These are phyloP conservation scores for Salminus brasiliensis DNA, from an alignment of 2,113 vertebrate species.

Conservation along the genomic window DNA sequence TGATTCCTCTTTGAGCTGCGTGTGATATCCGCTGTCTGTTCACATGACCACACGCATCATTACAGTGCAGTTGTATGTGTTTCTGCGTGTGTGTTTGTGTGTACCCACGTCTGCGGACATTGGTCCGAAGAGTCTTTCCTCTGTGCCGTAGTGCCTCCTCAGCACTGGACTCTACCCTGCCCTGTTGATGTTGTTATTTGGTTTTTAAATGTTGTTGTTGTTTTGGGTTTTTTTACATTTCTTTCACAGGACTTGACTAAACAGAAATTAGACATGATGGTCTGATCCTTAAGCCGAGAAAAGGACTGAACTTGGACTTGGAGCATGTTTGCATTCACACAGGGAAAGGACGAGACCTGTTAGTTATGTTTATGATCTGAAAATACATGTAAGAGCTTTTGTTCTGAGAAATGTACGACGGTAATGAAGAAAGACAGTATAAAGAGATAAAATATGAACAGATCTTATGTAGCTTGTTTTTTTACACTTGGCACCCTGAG, in stretches of 20 bases:
- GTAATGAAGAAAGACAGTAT: conserved; percentile 12
- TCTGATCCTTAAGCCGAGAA: conserved; percentile 19
- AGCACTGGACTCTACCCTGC: conserved; percentile 22
- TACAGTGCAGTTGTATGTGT: background rate
- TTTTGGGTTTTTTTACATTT: background rate
- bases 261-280: conserved; percentile 3
- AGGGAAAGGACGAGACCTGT: background rate
- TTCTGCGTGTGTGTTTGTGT: background rate
- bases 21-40: background rate
- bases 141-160: conserved; percentile 41
- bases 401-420: conserved; percentile 1
- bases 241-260: background rate
- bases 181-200: conserved; percentile 23
- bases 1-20: background rate
- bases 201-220: conserved; percentile 21
- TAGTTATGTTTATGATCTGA: background rate
- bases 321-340: conserved; percentile 20
- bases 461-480: background rate
- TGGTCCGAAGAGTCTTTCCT: background rate
- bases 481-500: background rate
- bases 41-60: background rate
- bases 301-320: background rate
- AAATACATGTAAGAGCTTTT: background rate
- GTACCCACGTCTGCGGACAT: background rate
- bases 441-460: background rate